Base-by-base conservation (phyloP, 1,140 invertebrate genomes). In the Patella vulgata region DNA sequence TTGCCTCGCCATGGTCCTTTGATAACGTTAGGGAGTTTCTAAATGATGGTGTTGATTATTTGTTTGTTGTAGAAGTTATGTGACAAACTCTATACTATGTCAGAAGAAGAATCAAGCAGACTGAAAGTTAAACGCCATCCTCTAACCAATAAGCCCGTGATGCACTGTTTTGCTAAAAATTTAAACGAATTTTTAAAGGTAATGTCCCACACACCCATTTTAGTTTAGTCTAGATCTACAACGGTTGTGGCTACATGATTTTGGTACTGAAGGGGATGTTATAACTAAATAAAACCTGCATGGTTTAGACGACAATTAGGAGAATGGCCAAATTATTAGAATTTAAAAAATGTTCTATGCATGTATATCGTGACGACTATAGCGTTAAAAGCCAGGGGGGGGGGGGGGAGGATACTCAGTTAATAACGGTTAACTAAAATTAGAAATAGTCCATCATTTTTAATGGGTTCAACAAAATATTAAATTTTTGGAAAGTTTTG, bases 91-190 rank as follows among this genome's bases (percentile, higher is more conserved):
- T 43, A 51, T 9, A 63, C 54, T 39, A 53, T 77, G 9, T 44
- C 61, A 8, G 43, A 46, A 12, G 27, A 56, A 21, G 46, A 68
- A 21, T 57, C 65, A 3, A 43, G 61, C n/a, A 27, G 52, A 17
- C 57, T 66, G 19, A 59, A 55, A 28, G 73, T 77, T n/a, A 52
- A 56, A 31, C 51, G 63, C 21, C 53, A 73, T 50, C 21, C 50
- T 12, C 21, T 53, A 12, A 65, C 62, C 8, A 50, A 59, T 2
- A 23, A 68, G 43, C 61, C 63, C 2, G 63, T 71, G 44, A 67
- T 77, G 3, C 30, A 65, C 42, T 77, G 75, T 46, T 77, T 77
- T 56, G 55, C 70, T 11, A 39, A 43, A 1, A 55, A 68, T 21
- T 53, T 77, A 36, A 46, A 71, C 9, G 44, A 43, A 14, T 75